Conservation (phyloP, 2,113 vertebrate genomes). For the Python bivittatus region DNA sequence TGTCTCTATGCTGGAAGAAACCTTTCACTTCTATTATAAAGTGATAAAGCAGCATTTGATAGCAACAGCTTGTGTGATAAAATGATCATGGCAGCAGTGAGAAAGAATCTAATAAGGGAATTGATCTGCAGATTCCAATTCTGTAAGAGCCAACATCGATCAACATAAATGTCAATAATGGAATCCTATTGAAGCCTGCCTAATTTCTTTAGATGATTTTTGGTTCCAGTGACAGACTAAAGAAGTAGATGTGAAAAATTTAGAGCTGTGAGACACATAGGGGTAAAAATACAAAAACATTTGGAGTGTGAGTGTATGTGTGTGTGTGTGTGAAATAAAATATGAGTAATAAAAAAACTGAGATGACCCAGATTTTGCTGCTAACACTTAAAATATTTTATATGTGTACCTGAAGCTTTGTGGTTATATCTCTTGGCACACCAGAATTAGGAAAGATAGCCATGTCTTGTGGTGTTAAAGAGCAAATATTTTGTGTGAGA, state of each 20-base stretch:
- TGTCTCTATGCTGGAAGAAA: constrained; percentile 56
- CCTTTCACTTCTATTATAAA: constrained; percentile 67
- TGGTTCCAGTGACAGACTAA: constrained; percentile 53
- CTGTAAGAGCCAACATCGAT: constrained; percentile 76
- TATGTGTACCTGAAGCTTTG: constrained; percentile 9
- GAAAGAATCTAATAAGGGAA: constrained; percentile 79
- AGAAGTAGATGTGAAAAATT: constrained; percentile 70
- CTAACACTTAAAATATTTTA: neutral
- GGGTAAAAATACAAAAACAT: neutral
- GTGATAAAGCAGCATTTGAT: constrained; percentile 75
- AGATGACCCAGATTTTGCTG: neutral
- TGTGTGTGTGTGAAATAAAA: neutral
- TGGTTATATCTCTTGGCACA: constrained; percentile 11
- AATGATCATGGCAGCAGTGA: constrained; percentile 75
- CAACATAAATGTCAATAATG: constrained; percentile 77
- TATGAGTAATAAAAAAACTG: constrained; percentile 27
- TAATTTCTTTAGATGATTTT: constrained; percentile 74
- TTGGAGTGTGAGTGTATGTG: too few relatives aligned
- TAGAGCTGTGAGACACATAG: constrained; percentile 49
- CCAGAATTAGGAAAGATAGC: constrained; percentile 27
- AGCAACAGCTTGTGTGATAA: constrained; percentile 71
- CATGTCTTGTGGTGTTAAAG: constrained; percentile 19
- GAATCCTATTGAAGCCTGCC: constrained; percentile 65
- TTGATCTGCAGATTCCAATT: constrained; percentile 80
- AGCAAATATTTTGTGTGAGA: constrained; percentile 5